phyloP scores from a whole-genome alignment of 2,113 vertebrate genomes.

The Gorsachius goisagi region DNA sequence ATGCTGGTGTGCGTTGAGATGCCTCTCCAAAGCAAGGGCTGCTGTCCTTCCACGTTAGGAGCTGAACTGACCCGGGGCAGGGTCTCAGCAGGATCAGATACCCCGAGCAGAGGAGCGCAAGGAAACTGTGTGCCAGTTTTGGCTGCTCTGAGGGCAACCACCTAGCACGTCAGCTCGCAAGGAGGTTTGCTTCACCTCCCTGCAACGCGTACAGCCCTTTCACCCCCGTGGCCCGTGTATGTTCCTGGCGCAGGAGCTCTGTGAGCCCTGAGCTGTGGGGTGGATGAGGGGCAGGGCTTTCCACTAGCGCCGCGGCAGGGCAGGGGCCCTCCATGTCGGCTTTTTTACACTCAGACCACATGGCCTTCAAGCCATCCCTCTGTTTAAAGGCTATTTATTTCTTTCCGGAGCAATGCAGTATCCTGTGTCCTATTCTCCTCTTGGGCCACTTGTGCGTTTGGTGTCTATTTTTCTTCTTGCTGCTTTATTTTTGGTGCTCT shows the following conservation, averaged over 20 bases:
- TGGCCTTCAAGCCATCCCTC: background rate
- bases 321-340: background rate
- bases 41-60: background rate
- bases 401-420: fast-evolving
- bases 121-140: background rate
- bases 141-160: background rate
- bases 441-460: background rate
- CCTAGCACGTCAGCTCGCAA: fast-evolving
- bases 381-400: background rate
- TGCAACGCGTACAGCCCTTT: background rate
- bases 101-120: fast-evolving
- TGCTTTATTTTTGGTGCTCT: background rate
- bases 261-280: background rate
- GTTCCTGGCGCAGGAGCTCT: background rate
- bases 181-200: background rate
- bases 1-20: fast-evolving
- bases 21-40: background rate
- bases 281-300: background rate
- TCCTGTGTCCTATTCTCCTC: background rate
- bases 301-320: fast-evolving
- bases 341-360: background rate
- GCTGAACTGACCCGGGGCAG: background rate
- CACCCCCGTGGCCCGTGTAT: background rate
- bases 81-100: background rate
- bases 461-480: background rate